These are phyloP conservation scores for Scytalopus superciliaris DNA, from an alignment of 2,113 vertebrate species.

Conservation along the genomic window DNA sequence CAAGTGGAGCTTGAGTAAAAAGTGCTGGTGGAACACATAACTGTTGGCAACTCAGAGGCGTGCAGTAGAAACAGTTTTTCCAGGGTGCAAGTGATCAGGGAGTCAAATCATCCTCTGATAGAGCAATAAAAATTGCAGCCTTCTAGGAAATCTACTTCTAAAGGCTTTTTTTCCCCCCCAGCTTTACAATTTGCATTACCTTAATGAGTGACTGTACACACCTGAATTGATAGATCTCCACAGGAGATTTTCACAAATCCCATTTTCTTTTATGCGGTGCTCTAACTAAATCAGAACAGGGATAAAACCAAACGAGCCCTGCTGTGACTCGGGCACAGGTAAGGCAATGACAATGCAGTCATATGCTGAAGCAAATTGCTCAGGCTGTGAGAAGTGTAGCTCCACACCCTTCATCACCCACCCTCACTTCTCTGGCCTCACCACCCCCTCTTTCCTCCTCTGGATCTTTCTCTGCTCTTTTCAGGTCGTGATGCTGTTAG, in stretches of 20 bases:
- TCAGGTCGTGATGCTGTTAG: not conserved
- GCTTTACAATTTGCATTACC: not conserved
- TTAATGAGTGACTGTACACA: not conserved
- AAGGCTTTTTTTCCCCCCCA: not conserved
- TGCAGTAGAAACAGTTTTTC: not conserved
- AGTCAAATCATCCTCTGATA: not conserved
- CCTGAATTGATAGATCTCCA: not conserved
- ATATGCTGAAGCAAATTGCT: not conserved
- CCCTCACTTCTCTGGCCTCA: not conserved
- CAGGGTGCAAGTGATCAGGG: rapidly evolving
- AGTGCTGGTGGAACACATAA: not conserved
- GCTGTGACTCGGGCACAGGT: not conserved
- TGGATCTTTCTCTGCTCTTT: not conserved
- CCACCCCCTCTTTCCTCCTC: not conserved
- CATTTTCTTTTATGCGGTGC: not conserved
- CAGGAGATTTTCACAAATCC: not conserved
- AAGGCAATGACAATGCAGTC: not conserved
- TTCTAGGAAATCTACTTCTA: not conserved
- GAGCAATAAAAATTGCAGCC: not conserved
- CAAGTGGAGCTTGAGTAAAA: not conserved
- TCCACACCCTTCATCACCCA: not conserved
- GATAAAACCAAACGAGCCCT: not conserved
- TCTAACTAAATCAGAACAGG: not conserved
- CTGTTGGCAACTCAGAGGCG: not conserved
- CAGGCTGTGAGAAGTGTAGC: not conserved